Evolutionary conservation across 2,113 vertebrate species (phyloP), one percentile per base, ranked within the genome.

Genomic region (Anser brachyrhynchus): DNA sequence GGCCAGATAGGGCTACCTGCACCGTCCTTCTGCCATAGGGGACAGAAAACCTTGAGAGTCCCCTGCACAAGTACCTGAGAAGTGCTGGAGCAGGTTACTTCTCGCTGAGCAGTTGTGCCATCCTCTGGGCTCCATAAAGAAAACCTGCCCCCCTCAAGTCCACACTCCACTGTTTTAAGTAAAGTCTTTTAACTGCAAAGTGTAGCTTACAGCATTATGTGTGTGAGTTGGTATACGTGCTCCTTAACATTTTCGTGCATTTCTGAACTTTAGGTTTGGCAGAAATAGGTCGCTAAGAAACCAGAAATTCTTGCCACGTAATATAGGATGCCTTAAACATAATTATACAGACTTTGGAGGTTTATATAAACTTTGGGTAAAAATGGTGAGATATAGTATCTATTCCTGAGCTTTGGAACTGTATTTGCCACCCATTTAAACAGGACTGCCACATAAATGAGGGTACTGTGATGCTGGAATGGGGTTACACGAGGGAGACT

Each of bases 141-240:
- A 64, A 59, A 41, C 4, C 26, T 43, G n/a, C 1, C 6, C 22
- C 4, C 26, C 21, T 20, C 13, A 51, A 4, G 5, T 9, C 15
- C 4, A 4, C 22, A 13, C 33, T 37, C 8, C 3, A 3, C 37
- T 51, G 25, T 81, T 61, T 22, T 87, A 52, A 81, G 41, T 12
- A 61, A 64, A 33, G 6, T 28, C 54, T 74, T 93, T 54, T 57
- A 46, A 37, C 29, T 93, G 46, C 39, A 87, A 90, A 29, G 22
- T 16, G 5, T 70, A 61, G 19, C 28, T 92, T 58, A 39, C 5
- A 13, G 0, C 0, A 11, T 39, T 74, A 7, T 26, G 6, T 66
- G 33, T 51, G 4, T 29, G 54, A 73, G 49, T 64, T 83, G 9
- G 11, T 77, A 11, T 35, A 37, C 13, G 5, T 26, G 8, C 17